Evolutionary conservation across 2,113 vertebrate species (phyloP).

Genomic region (Spea bombifrons): DNA sequence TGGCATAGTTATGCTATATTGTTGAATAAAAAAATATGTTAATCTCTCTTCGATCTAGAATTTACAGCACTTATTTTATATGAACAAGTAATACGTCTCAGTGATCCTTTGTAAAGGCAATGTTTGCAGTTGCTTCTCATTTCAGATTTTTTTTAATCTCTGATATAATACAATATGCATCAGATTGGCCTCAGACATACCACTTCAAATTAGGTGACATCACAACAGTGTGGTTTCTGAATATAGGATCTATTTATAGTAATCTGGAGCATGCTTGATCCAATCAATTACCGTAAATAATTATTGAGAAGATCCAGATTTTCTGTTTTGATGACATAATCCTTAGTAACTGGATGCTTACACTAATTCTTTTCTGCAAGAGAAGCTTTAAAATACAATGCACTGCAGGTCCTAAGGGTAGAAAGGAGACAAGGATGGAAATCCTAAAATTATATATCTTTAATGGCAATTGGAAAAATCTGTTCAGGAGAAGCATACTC

Average conservation of each 20-base stretch:
- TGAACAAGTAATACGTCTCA: no score
- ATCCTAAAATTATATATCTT: not conserved
- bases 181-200: not conserved
- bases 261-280: not conserved
- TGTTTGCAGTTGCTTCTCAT: not conserved
- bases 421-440: not conserved
- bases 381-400: not conserved
- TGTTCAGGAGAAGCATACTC: not conserved
- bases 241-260: not conserved
- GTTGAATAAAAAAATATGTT: no score
- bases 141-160: not conserved
- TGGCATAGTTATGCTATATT: no score
- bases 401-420: not conserved
- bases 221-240: not conserved
- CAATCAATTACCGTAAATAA: conserved; percentile 9
- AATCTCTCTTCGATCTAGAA: no score
- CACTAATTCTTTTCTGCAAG: not conserved
- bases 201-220: not conserved
- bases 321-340: conserved; percentile 17
- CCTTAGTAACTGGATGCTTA: conserved; percentile 3
- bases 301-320: not conserved
- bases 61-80: no score
- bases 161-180: not conserved
- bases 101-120: not conserved
- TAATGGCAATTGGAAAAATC: conserved; percentile 1